Evolutionary conservation across 2,797 vertebrate genomes (phyloP), one percentile per base, ranked within the genome.

Genomic region (Coranthus polyacanthus): DNA sequence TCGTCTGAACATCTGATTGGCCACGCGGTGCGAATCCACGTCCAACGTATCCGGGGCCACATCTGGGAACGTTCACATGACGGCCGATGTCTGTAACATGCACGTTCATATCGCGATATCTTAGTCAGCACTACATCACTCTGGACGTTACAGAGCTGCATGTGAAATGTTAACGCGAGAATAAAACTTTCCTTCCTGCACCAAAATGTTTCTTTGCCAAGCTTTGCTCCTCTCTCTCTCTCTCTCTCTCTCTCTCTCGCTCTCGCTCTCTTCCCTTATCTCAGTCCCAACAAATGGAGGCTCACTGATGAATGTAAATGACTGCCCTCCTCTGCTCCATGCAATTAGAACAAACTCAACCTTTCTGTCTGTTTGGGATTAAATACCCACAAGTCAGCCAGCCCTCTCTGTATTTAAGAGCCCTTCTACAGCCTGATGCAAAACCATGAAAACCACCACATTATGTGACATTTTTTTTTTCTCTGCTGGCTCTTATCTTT

Each of bases 371-470:
- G 50, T 83, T 75, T 74, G 84, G 85, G 85, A 91, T 88, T 84
- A 89, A 89, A 89, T 72, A 78, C 71, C 78, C 82, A 80, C 58
- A 67, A 81, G 75, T 81, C 73, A 68, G 56, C 60, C 17, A 0
- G 4, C 42, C 68, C 76, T 64, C 57, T 79, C 62, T 16, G 6
- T 66, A 51, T 88, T 88, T 81, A 84, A 78, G 59, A 81, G 67
- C 45, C 47, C 37, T 44, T 72, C 32, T 50, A 60, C 53, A 46
- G 75, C 75, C 90, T 92, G 88, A 90, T 65, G 88, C 88, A 90
- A 90, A 91, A 71, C 78, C 75, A 46, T 88, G 88, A 91, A 92
- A 89, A 85, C 75, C 84, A 84, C 70, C 61, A 78, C 54, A 75
- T 79, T 69, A 63, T 81, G 76, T 59, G 60, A 84, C 79, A 59